A percentile compares a stretch with the other conserved stretches of the same genome.
Evolutionary conservation across 2,797 vertebrate species (phyloP).

Genomic region (Melanotaenia maccullochi): DNA sequence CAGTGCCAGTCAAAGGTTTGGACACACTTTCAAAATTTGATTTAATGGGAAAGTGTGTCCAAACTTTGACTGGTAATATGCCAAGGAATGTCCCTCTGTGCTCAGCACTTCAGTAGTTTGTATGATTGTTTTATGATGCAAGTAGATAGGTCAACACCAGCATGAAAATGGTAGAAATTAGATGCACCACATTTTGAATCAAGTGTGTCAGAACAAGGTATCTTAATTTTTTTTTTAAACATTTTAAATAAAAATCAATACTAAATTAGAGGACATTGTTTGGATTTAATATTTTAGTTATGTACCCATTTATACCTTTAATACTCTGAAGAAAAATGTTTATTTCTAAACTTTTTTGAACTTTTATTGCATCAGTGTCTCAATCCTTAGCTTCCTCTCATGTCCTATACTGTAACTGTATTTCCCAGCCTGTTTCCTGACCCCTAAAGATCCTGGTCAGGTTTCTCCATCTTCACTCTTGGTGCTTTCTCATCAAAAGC

Average conservation of each 20-base stretch:
- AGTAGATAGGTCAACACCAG: background rate
- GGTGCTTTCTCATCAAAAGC: constrained; percentile 34
- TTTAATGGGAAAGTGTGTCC: too few relatives aligned
- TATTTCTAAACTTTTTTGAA: background rate
- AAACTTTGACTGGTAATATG: too few relatives aligned
- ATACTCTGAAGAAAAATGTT: background rate
- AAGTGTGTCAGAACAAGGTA: too few relatives aligned
- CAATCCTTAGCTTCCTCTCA: constrained; percentile 12
- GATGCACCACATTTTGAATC: background rate
- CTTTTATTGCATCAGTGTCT: background rate
- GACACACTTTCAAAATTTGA: too few relatives aligned
- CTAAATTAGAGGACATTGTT: background rate
- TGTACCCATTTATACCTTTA: background rate
- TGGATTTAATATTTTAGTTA: background rate
- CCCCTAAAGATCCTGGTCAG: background rate
- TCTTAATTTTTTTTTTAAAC: background rate
- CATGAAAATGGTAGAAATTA: background rate
- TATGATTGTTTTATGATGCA: too few relatives aligned
- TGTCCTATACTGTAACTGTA: background rate
- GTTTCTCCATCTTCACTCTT: constrained; percentile 11
- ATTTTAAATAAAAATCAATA: too few relatives aligned
- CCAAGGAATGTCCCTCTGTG: background rate
- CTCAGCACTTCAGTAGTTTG: background rate
- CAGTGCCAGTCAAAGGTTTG: too few relatives aligned
- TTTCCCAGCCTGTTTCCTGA: constrained; percentile 1